Base-by-base conservation (phyloP, 35 echinoderm and acorn worm genomes). In the Apostichopus parvimensis region DNA sequence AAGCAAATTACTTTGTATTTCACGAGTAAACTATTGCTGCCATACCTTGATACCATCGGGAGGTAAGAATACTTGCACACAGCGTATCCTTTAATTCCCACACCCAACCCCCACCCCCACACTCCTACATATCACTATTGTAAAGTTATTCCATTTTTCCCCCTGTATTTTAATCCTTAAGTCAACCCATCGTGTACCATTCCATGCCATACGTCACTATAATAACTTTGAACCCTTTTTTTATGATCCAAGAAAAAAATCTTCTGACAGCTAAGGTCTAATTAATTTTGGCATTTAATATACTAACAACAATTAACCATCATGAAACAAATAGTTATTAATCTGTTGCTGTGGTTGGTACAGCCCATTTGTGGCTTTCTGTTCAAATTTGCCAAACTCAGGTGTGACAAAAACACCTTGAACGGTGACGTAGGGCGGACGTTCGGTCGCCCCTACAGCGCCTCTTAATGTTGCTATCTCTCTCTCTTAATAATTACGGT, bases 331-430 rank as follows among this genome's bases (percentile, higher is more conserved):
- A 75, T 20, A 75, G 4, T n/a, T 75, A 6, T 75, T 75, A 75
- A 75, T 18, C 71, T 75, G 71, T 75, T 75, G 71, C n/a, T 22
- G 20, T 7, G 71, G 71, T 6, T 20, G 20, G 17, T 20, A 1
- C 7, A 13, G 4, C 6, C 71, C 71, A 75, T 75, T 75, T 75
- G 71, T n/a, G 17, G 12, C 58, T 75, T 75, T 75, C 71, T 75
- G 71, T 75, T 75, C 15, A 75, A 75, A 75, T 75, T 75, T 75
- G 71, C 71, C n/a, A 18, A 18, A 75, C 71, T 75, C 71, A 75
- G 71, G 71, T 75, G 71, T 6, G 71, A 75, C 71, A 75, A 75
- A 4, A 75, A 75, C 71, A 75, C 71, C 71, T 75, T 75, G 18
- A 11, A 68, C 64, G 64, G 64, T 18, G 64, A 8, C 64, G 64